phyloP scores from a whole-genome alignment of 2,797 vertebrate species.

The Megaceryle alcyon region DNA sequence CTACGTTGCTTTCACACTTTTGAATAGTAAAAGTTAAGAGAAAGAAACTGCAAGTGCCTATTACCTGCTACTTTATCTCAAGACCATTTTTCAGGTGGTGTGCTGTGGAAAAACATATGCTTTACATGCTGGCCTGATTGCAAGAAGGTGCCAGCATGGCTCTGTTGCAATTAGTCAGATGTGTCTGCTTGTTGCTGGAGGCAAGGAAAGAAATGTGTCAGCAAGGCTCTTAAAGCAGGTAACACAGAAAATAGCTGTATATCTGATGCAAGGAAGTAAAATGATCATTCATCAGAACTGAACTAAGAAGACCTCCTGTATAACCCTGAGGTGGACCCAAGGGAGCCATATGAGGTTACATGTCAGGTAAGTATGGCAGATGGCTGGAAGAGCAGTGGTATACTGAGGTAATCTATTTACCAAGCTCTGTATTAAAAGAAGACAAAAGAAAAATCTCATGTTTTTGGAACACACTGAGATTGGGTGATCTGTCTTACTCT shows the following conservation, averaged over 20 bases:
- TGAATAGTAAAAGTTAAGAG: background rate
- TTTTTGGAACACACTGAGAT: background rate
- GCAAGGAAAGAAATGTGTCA: background rate
- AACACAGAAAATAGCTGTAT: background rate
- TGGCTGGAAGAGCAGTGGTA: background rate
- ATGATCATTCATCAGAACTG: background rate
- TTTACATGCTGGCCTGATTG: accelerated
- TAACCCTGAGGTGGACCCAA: background rate
- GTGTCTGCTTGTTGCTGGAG: background rate
- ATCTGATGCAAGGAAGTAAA: background rate
- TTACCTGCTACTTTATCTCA: background rate
- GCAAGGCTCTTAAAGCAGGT: background rate
- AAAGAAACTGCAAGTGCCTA: background rate
- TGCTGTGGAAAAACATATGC: accelerated
- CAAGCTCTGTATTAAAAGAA: background rate
- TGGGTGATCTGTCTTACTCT: background rate
- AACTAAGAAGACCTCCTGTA: background rate
- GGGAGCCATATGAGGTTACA: accelerated
- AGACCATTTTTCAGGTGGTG: background rate
- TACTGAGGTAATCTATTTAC: background rate
- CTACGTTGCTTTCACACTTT: background rate
- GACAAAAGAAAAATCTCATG: background rate
- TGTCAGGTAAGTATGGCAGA: background rate
- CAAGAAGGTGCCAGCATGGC: background rate
- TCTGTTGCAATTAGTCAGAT: background rate